These are phyloP conservation scores for Danio kyathit DNA, from an alignment of 2,797 vertebrate genomes.

Conservation along the genomic window DNA sequence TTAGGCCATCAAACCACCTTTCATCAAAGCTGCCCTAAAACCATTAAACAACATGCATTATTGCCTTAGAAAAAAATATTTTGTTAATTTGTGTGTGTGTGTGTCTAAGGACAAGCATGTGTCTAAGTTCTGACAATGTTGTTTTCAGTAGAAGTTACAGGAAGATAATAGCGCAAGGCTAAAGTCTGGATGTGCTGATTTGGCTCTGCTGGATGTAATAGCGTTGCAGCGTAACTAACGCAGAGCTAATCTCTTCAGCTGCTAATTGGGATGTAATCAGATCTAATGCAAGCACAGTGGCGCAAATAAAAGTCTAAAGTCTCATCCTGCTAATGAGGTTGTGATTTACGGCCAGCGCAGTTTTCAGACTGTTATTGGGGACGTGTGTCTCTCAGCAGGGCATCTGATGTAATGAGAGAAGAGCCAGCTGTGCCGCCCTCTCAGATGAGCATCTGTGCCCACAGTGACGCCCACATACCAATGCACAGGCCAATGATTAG, in stretches of 20 bases:
- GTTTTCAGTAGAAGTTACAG: too few species aligned
- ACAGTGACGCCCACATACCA: constrained; percentile 54
- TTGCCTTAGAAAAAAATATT: too few species aligned
- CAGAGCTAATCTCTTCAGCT: constrained; percentile 24
- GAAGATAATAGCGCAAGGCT: background rate
- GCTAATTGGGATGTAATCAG: constrained; percentile 48
- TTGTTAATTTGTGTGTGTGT: too few species aligned
- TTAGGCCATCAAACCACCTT: too few species aligned
- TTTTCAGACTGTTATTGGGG: constrained; percentile 48
- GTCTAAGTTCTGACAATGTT: too few species aligned
- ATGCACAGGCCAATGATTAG: constrained; percentile 53
- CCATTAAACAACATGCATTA: too few species aligned
- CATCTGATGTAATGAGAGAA: constrained; percentile 52
- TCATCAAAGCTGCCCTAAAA: too few species aligned
- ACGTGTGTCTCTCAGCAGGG: constrained; percentile 53
- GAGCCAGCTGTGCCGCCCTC: constrained; percentile 45
- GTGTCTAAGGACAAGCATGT: too few species aligned
- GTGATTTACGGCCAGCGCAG: constrained; percentile 37
- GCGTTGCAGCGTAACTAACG: constrained; percentile 14
- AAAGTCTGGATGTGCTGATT: constrained; percentile 11
- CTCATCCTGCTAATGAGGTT: constrained; percentile 34
- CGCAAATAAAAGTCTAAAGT: constrained; percentile 36
- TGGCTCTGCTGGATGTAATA: constrained; percentile 12
- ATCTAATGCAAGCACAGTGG: constrained; percentile 35
- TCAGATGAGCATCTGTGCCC: constrained; percentile 50